These are phyloP conservation scores for Myanophis thanlyinensis DNA, from an alignment of 2,113 vertebrate genomes.

Conservation along the genomic window DNA sequence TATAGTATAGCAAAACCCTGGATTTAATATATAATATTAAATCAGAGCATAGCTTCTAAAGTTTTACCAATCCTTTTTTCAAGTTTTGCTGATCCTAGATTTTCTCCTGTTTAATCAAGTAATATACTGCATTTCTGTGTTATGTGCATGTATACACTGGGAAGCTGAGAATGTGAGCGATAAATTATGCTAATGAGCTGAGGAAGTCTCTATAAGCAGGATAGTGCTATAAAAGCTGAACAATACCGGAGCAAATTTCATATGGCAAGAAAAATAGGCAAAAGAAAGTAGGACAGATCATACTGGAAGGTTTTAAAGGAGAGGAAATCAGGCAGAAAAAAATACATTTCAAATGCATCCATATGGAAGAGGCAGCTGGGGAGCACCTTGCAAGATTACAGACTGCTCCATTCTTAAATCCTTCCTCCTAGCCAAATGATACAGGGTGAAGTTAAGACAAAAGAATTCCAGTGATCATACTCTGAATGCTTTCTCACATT, in stretches of 20 bases:
- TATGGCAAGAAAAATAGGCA: neutral
- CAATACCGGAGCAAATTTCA: neutral
- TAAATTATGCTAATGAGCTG: neutral
- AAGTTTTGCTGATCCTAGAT: neutral
- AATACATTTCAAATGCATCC: neutral
- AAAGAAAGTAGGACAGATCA: neutral
- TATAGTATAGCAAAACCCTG: too few relatives aligned
- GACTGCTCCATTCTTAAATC: neutral
- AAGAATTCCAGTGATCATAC: neutral
- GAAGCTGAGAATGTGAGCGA: neutral
- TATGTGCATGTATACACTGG: neutral
- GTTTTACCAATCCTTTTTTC: neutral
- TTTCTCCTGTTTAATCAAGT: neutral
- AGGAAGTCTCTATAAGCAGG: neutral
- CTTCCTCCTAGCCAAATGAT: neutral
- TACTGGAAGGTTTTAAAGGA: neutral
- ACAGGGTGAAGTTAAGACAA: neutral
- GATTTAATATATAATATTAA: neutral
- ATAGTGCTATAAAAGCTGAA: neutral
- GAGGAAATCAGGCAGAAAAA: neutral
- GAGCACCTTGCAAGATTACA: neutral
- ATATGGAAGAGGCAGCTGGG: neutral
- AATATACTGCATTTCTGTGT: neutral
- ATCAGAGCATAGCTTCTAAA: neutral
- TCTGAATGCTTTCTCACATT: neutral